Evolutionary conservation across 2,888 invertebrate genomes (phyloP).

Genomic region (Lumbricus terrestris): DNA sequence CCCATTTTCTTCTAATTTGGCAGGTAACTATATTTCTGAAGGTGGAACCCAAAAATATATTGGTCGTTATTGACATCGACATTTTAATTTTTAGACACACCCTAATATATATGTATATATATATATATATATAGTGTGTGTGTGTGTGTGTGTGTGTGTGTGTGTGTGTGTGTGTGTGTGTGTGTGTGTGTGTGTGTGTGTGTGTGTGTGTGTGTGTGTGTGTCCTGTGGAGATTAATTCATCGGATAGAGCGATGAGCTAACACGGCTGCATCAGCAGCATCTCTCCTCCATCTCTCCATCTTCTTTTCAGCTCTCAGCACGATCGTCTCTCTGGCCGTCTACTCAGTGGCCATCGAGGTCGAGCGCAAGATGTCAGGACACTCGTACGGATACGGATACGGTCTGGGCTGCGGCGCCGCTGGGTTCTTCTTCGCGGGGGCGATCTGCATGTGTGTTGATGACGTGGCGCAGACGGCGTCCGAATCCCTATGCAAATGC

Average conservation of each 20-base stretch:
- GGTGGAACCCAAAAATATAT: too few species aligned
- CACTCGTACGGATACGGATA: slow-evolving; percentile 55
- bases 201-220: not conserved
- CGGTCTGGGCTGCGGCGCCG: slow-evolving; percentile 56
- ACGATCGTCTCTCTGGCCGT: slow-evolving; percentile 53
- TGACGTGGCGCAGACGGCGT: slow-evolving; percentile 34
- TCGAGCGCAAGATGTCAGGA: slow-evolving; percentile 42
- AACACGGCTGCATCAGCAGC: not conserved
- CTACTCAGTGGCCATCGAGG: slow-evolving; percentile 53
- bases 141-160: too few species aligned
- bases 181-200: too few species aligned
- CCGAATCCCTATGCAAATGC: slow-evolving; percentile 29
- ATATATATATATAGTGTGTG: too few species aligned
- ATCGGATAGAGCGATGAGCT: not conserved
- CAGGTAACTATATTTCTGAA: too few species aligned
- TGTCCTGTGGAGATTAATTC: not conserved
- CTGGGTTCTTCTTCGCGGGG: slow-evolving; percentile 49
- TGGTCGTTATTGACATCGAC: too few species aligned
- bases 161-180: too few species aligned
- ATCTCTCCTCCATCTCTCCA: not conserved
- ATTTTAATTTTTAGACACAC: too few species aligned
- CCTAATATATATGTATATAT: too few species aligned
- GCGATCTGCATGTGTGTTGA: slow-evolving; percentile 39
- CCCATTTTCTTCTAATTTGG: too few species aligned
- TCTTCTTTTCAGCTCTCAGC: slow-evolving; percentile 47